phyloP scores from a whole-genome alignment of 2,888 invertebrate genomes.

The Bellardia pandia region DNA sequence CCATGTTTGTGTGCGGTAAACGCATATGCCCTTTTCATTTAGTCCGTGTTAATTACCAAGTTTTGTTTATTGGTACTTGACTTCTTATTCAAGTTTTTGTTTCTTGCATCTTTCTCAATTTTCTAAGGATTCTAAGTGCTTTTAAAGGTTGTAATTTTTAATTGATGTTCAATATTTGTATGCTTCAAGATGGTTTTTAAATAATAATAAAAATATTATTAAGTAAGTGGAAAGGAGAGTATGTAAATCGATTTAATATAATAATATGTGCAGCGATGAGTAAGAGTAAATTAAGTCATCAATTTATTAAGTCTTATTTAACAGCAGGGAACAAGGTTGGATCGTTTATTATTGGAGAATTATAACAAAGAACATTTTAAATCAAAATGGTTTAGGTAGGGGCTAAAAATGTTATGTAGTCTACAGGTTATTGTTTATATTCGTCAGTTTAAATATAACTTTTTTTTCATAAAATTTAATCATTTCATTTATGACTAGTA shows the following conservation, averaged over 20 bases:
- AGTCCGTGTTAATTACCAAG: constrained; percentile 73
- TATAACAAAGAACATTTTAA: too few relatives aligned
- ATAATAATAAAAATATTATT: constrained; percentile 5
- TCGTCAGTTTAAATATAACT: too few relatives aligned
- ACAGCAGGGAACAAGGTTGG: too few relatives aligned
- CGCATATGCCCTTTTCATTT: constrained; percentile 61
- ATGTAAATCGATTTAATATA: background rate
- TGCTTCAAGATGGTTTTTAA: constrained; percentile 25
- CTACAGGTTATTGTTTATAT: too few relatives aligned
- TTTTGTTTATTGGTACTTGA: constrained; percentile 72
- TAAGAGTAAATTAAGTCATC: background rate
- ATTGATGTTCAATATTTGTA: constrained; percentile 50
- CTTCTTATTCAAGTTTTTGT: constrained; percentile 58
- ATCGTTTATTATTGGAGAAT: too few relatives aligned
- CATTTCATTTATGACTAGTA: too few relatives aligned
- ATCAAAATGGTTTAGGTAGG: too few relatives aligned
- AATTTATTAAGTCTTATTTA: background rate
- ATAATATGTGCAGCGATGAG: background rate
- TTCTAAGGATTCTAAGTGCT: constrained; percentile 58
- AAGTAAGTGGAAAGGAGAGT: background rate
- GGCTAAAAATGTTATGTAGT: too few relatives aligned
- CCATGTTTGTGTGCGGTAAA: constrained; percentile 29
- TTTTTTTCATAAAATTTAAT: too few relatives aligned
- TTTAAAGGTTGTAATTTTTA: constrained; percentile 61
- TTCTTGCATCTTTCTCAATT: constrained; percentile 28